Conservation (phyloP, 2,888 invertebrate genomes). For the Prosopocoilus inquinatus region DNA sequence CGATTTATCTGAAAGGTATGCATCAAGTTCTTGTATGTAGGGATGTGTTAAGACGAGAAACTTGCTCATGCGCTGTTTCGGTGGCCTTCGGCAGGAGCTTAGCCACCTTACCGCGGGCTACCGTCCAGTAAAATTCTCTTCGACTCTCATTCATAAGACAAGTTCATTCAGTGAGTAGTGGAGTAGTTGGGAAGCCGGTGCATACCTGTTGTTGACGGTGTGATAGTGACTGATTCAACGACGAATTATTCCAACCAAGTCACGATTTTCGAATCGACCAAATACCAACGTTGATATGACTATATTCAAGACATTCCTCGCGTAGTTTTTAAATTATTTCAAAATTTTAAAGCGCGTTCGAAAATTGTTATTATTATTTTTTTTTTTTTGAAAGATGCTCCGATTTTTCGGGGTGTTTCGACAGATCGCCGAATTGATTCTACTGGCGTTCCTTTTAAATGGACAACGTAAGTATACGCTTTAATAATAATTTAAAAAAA, state of each 20-base stretch:
- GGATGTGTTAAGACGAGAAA: neutral
- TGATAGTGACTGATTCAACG: slow-evolving; percentile 14
- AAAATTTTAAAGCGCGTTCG: too few species aligned
- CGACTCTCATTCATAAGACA: slow-evolving; percentile 27
- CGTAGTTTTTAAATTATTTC: neutral
- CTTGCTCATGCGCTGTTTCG: slow-evolving; percentile 18
- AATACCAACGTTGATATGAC: neutral
- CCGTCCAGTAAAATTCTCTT: slow-evolving; percentile 24
- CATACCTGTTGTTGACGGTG: slow-evolving; percentile 16
- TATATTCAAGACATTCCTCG: neutral
- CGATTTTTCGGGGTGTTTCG: neutral
- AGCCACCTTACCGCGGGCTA: slow-evolving; percentile 2
- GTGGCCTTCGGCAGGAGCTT: slow-evolving; percentile 21
- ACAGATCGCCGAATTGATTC: slow-evolving; percentile 3
- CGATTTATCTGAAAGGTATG: too few species aligned
- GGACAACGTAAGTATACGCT: slow-evolving; percentile 9
- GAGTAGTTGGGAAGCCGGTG: slow-evolving; percentile 15
- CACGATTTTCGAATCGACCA: neutral
- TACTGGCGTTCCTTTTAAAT: slow-evolving; percentile 15
- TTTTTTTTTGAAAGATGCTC: neutral
- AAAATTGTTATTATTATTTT: too few species aligned
- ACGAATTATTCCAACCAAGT: slow-evolving; percentile 2
- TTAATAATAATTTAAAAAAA: neutral
- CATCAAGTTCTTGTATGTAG: slow-evolving; percentile 2
- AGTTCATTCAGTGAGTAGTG: slow-evolving; percentile 22